Evolutionary conservation across 2,888 invertebrate genomes (phyloP).

Genomic region (Napeogenes sylphis): DNA sequence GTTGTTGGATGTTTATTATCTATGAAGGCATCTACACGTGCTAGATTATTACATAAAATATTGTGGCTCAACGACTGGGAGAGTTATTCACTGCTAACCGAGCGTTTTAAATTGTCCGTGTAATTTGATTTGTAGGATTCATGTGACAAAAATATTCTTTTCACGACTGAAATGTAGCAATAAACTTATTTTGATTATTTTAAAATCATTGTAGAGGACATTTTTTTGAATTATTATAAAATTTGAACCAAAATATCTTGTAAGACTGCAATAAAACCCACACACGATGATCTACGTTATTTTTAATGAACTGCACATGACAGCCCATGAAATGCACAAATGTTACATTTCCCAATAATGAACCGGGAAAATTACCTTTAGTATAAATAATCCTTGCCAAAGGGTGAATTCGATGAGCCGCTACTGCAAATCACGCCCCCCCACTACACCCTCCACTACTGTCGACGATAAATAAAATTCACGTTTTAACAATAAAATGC

Average conservation of each 20-base stretch:
- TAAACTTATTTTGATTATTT: slow-evolving; percentile 22
- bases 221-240: slow-evolving; percentile 6
- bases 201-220: slow-evolving; percentile 17
- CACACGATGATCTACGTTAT: slow-evolving; percentile 33
- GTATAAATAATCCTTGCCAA: slow-evolving; percentile 75
- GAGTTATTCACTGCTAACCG: slow-evolving; percentile 58
- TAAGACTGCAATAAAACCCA: slow-evolving; percentile 27
- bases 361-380: slow-evolving; percentile 75
- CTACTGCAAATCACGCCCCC: slow-evolving; percentile 71
- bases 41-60: slow-evolving; percentile 54
- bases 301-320: slow-evolving; percentile 74
- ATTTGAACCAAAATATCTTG: slow-evolving; percentile 21
- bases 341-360: slow-evolving; percentile 75
- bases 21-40: slow-evolving; percentile 56
- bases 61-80: slow-evolving; percentile 43
- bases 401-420: slow-evolving; percentile 73
- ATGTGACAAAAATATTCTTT: slow-evolving; percentile 27
- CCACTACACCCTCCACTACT: slow-evolving; percentile 51
- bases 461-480: slow-evolving; percentile 78
- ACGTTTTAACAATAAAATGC: slow-evolving; percentile 79
- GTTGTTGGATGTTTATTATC: slow-evolving; percentile 55
- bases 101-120: slow-evolving; percentile 53
- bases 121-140: slow-evolving; percentile 40
- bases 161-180: slow-evolving; percentile 22
- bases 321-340: slow-evolving; percentile 67